Evolutionary conservation across 2,113 vertebrate species (phyloP), one percentile per base, ranked within the genome.

Genomic region (Prunella fulvescens): DNA sequence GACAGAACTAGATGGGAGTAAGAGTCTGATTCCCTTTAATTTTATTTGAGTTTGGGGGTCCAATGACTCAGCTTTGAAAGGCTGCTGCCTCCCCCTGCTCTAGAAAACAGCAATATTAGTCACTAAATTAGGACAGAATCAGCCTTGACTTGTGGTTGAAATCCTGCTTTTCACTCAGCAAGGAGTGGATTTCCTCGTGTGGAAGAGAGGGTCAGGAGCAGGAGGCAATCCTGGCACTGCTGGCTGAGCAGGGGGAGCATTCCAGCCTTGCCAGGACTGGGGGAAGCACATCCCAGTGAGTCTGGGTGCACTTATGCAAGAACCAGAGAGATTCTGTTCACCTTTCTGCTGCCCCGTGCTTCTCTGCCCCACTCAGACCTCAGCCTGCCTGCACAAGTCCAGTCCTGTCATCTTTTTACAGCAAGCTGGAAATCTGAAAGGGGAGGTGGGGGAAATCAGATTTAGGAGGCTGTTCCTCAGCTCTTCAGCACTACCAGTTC

Each of bases 331-430:
- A 20, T 20, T 31, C 51, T 11, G 20, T 44, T 77, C 64, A 31
- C 50, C 60, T n/a, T 77, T 56, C 45, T 23, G 76, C 35, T 29
- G 33, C 25, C 66, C 54, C 4, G 19, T 10, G 23, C 58, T 65
- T 44, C 42, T 42, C 67, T 77, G 86, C 48, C 61, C 66, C 45
- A 7, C 25, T 88, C 67, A 62, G 47, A 15, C 78, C 66, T 22
- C 71, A 77, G 45, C 80, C 84, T 84, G 69, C 6, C 79, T 51
- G 70, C 54, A 92, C 92, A 96, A 81, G 92, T 93, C 48, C 72
- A 64, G 65, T 91, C 92, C 84, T 94, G 93, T 19, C 4, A 1
- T 10, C 37, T 40, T 85, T 80, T 91, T 47, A 82, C 77, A 89
- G n/a, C 1, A 1, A 61, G 67, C 8, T 61, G 86, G 44, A 69